Base-by-base conservation (phyloP, 2,797 vertebrate species). In the Cygnus olor region DNA sequence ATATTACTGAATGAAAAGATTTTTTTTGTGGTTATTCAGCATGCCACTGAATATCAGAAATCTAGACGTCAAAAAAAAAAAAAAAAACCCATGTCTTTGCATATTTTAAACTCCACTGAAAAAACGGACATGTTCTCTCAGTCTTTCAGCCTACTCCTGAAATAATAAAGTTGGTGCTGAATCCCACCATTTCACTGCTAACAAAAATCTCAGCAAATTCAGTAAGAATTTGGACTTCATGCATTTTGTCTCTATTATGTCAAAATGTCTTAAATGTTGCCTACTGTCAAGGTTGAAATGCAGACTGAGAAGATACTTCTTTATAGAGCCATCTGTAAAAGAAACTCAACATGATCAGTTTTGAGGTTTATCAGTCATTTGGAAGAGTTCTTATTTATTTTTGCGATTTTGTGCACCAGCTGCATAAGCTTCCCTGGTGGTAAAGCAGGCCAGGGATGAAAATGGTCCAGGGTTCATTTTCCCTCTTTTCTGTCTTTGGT, bases 1-100 rank as follows among this genome's bases (percentile, higher is more conserved):
- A 45, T 88, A 81, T 94, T 97, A 92, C 58, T 96, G 94, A 95
- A 95, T 90, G 58, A 89, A 92, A 94, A 51, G 44, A 85, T 73
- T 94, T 95, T 97, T 96, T 97, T 95, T 87, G 82, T 95, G 93
- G 89, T 97, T 87, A 79, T 57, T 79, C 77, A 66, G 93, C 97
- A 96, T 96, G 85, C 71, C 88, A 94, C 63, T 77, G 70, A 85
- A 82, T 92, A 94, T 95, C 90, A 96, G 85, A 88, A 88, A 91
- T 87, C 73, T 61, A 90, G 83, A 30, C 64, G 95, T 95, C 64
- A 51, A 51, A 25, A 51, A 51, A 51, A 51, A 51, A 51, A 51
- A 27, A 53, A 53, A 80, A 97, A 81, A 88, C 93, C 68, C 74
- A 27, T 90, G 27, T 89, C 89, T 95, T 95, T 80, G 53, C 79